Evolutionary conservation across 1,140 invertebrate genomes (phyloP).

Genomic region (Sarcophaga peregrina): DNA sequence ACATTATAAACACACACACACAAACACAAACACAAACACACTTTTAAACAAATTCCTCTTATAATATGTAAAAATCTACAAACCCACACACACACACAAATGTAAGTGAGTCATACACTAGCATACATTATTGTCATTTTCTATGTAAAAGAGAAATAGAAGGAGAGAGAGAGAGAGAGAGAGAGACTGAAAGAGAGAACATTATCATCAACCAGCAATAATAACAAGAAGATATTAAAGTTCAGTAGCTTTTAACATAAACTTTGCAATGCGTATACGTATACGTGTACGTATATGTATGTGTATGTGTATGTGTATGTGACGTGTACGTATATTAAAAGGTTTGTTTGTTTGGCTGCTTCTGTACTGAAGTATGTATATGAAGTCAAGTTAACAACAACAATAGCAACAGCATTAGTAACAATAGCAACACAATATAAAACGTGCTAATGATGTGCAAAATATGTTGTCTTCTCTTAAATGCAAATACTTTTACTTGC

Average conservation of each 20-base stretch:
- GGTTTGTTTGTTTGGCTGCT: not conserved
- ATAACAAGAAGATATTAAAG: no score
- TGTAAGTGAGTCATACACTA: not conserved
- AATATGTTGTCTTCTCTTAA: slow-evolving; percentile 35
- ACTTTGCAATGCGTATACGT: not conserved
- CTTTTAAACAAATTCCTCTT: not conserved
- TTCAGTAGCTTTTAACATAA: slow-evolving; percentile 9
- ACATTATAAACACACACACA: not conserved
- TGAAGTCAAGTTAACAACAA: slow-evolving; percentile 1
- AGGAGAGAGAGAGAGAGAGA: no score
- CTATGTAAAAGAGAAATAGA: no score
- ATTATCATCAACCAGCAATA: no score
- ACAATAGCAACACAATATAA: slow-evolving; percentile 22
- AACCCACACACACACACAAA: not conserved
- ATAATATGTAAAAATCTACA: not conserved
- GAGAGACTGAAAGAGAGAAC: no score
- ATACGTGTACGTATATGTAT: not conserved
- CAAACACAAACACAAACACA: not conserved
- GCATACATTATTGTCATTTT: not conserved
- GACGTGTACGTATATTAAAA: no score
- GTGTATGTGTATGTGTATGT: not conserved
- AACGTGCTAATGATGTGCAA: slow-evolving; percentile 40
- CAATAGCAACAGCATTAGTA: not conserved
- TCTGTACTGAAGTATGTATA: not conserved
- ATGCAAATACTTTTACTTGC: slow-evolving; percentile 4